These are phyloP conservation scores for Napeogenes sylphis DNA, from an alignment of 2,888 invertebrate genomes.

Conservation along the genomic window DNA sequence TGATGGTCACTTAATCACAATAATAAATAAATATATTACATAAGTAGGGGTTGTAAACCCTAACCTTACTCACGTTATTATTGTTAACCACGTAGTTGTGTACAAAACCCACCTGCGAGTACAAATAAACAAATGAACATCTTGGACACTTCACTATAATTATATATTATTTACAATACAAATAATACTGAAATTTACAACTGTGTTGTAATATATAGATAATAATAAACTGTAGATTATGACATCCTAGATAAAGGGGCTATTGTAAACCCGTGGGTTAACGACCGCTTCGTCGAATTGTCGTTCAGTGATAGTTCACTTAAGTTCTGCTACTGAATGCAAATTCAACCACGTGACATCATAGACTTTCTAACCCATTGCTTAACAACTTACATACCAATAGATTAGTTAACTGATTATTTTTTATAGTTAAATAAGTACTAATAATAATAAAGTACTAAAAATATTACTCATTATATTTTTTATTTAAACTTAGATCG, in stretches of 20 bases:
- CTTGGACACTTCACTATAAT: too few relatives aligned
- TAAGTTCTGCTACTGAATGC: conserved; percentile 26
- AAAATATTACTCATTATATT: too few relatives aligned
- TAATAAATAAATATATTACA: background rate
- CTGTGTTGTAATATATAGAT: too few relatives aligned
- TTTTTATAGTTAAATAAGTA: conserved; percentile 6
- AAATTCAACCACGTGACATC: conserved; percentile 31
- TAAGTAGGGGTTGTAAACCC: background rate
- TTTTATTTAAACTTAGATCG: too few relatives aligned
- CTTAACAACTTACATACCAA: conserved; percentile 23
- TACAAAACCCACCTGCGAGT: too few relatives aligned
- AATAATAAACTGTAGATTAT: too few relatives aligned
- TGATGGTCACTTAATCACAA: background rate
- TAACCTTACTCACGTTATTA: conserved; percentile 1
- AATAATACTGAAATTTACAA: background rate
- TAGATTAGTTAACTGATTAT: background rate
- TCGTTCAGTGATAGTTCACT: conserved; percentile 34
- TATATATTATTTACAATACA: background rate
- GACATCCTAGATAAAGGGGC: conserved; percentile 24
- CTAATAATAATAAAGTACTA: background rate
- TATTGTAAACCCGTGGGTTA: conserved; percentile 41
- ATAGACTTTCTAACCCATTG: conserved; percentile 28
- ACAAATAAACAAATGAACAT: too few relatives aligned
- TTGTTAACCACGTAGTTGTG: too few relatives aligned
- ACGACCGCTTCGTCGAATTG: conserved; percentile 49